Percentiles rank a stretch among this genome's conserved stretches.
These are phyloP conservation scores for Heliocidaris erythrogramma DNA, from an alignment of 35 echinoderm and acorn worm genomes.

Conservation along the genomic window DNA sequence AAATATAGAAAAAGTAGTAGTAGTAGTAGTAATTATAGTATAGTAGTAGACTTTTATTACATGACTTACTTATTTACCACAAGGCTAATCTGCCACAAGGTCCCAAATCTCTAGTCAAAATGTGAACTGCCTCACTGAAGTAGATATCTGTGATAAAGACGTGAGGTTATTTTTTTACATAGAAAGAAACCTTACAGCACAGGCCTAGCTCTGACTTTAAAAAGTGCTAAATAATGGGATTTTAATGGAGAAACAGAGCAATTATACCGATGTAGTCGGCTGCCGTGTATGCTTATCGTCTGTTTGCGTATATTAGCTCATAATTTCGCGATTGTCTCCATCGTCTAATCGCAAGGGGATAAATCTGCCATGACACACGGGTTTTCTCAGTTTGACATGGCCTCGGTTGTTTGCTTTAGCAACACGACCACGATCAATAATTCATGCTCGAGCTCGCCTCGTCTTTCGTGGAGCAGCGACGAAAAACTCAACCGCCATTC, in stretches of 20 bases:
- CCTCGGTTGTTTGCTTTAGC: neutral
- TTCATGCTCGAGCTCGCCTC: neutral
- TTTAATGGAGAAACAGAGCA: neutral
- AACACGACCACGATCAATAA: neutral
- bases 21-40: too few species aligned
- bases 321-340: neutral
- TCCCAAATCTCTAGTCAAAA: too few species aligned
- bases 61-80: too few species aligned
- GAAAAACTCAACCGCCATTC: neutral
- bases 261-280: neutral
- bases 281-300: neutral
- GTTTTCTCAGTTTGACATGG: neutral
- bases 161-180: too few species aligned
- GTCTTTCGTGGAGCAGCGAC: neutral
- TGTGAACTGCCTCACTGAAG: too few species aligned
- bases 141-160: too few species aligned
- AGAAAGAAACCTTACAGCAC: too few species aligned
- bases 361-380: neutral
- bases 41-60: too few species aligned
- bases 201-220: neutral
- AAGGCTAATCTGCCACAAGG: too few species aligned
- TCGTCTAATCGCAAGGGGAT: neutral
- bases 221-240: neutral
- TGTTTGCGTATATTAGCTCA: neutral
- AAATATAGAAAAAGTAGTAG: too few species aligned